Conservation (phyloP, 2,888 invertebrate genomes). For the Thymelicus acteon region DNA sequence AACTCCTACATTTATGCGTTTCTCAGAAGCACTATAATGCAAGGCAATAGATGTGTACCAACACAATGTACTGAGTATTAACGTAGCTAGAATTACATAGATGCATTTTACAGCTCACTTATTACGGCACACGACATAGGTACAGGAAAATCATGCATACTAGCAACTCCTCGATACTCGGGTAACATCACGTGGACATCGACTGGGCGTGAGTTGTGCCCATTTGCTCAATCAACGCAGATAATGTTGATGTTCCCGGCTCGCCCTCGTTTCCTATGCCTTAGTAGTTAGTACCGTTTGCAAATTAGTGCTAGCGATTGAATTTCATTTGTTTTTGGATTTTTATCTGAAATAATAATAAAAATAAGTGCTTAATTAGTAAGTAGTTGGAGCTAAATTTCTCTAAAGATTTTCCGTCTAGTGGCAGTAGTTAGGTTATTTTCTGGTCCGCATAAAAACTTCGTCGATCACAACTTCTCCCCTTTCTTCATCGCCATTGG, state of each 20-base stretch:
- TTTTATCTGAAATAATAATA: background rate
- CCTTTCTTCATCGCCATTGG: no score
- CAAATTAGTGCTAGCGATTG: conserved; percentile 41
- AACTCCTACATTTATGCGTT: no score
- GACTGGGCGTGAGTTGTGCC: conserved; percentile 51
- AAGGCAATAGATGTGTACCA: no score
- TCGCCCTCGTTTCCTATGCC: conserved; percentile 63
- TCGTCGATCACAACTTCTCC: no score
- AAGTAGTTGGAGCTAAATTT: no score
- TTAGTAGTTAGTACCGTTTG: conserved; percentile 62
- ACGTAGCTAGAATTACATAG: background rate
- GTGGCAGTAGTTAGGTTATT: no score
- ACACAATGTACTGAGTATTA: background rate
- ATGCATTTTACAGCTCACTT: background rate
- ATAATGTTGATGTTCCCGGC: conserved; percentile 73
- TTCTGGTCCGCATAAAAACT: no score
- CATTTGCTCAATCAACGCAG: conserved; percentile 77
- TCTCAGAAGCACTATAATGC: no score
- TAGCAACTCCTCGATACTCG: conserved; percentile 16
- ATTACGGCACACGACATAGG: background rate
- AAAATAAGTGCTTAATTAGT: no score
- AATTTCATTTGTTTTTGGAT: background rate
- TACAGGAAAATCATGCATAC: conserved; percentile 6
- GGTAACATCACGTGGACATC: conserved; percentile 33
- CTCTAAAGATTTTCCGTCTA: no score